Conservation (phyloP, 2,888 invertebrate genomes). For the Anthrax anthrax region DNA sequence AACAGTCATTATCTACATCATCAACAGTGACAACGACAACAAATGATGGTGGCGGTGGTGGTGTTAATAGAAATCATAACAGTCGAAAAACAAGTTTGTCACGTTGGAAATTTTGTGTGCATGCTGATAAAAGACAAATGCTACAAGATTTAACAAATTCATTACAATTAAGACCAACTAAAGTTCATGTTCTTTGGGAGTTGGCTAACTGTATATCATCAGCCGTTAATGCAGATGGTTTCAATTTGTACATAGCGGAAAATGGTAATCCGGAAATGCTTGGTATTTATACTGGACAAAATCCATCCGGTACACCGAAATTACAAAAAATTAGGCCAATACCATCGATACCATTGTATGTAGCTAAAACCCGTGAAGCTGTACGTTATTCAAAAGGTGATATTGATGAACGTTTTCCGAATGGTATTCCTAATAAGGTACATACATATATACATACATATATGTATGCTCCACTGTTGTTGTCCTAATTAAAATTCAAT, state of each 20-base stretch:
- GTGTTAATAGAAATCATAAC: slow-evolving; percentile 12
- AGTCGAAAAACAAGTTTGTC: slow-evolving; percentile 41
- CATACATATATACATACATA: background rate
- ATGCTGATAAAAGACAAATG: slow-evolving; percentile 50
- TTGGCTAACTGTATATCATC: slow-evolving; percentile 48
- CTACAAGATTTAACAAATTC: slow-evolving; percentile 45
- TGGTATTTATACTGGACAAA: slow-evolving; percentile 28
- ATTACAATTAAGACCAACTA: slow-evolving; percentile 44
- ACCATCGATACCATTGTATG: slow-evolving; percentile 24
- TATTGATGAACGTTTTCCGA: slow-evolving; percentile 39
- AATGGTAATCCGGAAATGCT: slow-evolving; percentile 29
- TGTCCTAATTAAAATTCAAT: background rate
- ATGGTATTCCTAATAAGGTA: slow-evolving; percentile 32
- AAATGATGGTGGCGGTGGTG: background rate
- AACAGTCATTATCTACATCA: background rate
- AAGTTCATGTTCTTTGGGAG: slow-evolving; percentile 50
- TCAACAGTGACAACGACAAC: too few species aligned
- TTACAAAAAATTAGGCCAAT: slow-evolving; percentile 18
- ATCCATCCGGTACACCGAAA: slow-evolving; percentile 23
- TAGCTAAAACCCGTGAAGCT: slow-evolving; percentile 36
- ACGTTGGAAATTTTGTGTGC: slow-evolving; percentile 43
- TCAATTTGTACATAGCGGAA: slow-evolving; percentile 44
- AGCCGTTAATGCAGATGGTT: slow-evolving; percentile 52
- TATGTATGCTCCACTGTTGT: background rate
- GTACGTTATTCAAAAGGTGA: slow-evolving; percentile 34